Evolutionary conservation across 2,113 vertebrate genomes (phyloP), one percentile per base, ranked within the genome.

Genomic region (Galemys pyrenaicus): DNA sequence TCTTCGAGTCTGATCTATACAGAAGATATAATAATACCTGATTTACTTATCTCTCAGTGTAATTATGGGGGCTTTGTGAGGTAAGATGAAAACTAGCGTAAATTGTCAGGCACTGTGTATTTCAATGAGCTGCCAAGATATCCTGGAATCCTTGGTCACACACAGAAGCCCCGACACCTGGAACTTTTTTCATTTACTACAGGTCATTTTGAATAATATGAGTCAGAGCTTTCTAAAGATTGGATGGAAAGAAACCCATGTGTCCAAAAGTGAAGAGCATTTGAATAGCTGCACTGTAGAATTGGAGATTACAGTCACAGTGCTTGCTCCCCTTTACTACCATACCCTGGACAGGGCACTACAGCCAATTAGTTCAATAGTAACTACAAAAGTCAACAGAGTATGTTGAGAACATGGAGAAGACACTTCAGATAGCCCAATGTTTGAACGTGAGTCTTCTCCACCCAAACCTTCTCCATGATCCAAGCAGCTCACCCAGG

Each of bases 21-120:
- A 58, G 28, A 73, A 9, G 44, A 95, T 81, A 87, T 77, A 81
- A 77, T 67, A 83, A 92, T 92, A n/a, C 51, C n/a, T 32, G 54
- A 68, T 39, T 62, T 95, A 24, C 81, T 58, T 73, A 86, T 79
- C 81, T 95, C 74, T 90, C 49, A 41, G 93, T 94, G 44, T 70
- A 91, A 96, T 39, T 77, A 17, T 71, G 32, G 60, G 32, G 77
- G 39, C 67, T 81, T 92, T 77, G 88, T 39, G 28, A 96, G 82
- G 81, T 68, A 88, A 95, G 86, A n/a, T 22, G 62, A 77, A 67
- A 12, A 74, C 26, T 95, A 90, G 35, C 74, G 81, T 58, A 87
- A 39, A 54, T 56, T 94, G 62, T 60, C 78, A 74, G 75, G 64
- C 16, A 35, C 49, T 70, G 13, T 78, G 49, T 49, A 75, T 94